Evolutionary conservation across 2,113 vertebrate species (phyloP).

Genomic region (Ceuthmochares aereus): DNA sequence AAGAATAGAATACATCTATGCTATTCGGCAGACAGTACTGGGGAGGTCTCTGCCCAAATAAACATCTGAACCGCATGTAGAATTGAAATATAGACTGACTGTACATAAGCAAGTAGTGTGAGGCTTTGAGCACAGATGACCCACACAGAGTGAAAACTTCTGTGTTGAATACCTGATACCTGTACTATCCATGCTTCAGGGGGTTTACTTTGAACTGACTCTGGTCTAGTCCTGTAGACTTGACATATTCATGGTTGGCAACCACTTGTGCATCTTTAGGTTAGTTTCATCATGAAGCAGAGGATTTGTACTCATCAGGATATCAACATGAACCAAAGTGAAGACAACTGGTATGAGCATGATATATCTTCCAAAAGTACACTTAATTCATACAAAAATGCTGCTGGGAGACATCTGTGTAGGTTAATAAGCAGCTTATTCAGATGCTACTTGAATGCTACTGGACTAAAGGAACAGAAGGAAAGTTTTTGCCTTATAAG

Average conservation of each 20-base stretch:
- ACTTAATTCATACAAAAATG: not conserved
- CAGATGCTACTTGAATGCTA: not conserved
- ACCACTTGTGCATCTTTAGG: not conserved
- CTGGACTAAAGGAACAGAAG: not conserved
- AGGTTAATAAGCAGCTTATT: not conserved
- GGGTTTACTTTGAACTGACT: not conserved
- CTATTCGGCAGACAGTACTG: not conserved
- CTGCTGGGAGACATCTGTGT: not conserved
- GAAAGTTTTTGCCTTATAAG: not conserved
- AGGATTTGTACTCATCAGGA: not conserved
- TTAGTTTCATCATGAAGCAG: not conserved
- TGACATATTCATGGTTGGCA: not conserved
- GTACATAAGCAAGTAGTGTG: accelerated
- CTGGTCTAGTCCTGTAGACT: not conserved
- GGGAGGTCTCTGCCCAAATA: not conserved
- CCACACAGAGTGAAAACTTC: not conserved
- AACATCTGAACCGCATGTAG: not conserved
- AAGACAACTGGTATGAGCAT: not conserved
- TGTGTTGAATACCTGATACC: not conserved
- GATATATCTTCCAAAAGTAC: not conserved
- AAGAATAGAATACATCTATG: not conserved
- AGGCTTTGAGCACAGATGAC: accelerated
- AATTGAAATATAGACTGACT: not conserved
- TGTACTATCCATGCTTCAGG: not conserved
- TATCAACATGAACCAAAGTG: not conserved